Percentiles rank a stretch among this genome's conserved stretches.
Conservation (phyloP, 2,113 vertebrate species). For the Scophthalmus maximus region DNA sequence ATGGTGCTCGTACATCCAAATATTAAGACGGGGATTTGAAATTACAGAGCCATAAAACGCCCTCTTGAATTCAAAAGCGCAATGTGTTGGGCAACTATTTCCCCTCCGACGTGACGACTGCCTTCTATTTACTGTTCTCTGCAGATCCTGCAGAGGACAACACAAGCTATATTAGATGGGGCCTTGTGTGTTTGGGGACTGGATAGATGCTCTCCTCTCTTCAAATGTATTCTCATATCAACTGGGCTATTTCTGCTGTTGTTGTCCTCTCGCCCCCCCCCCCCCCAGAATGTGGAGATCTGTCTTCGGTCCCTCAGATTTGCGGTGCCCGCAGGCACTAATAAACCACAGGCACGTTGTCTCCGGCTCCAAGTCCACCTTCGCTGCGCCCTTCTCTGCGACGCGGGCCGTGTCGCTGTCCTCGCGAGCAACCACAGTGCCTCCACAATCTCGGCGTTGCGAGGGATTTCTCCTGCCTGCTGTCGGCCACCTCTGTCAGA, state of each 20-base stretch:
- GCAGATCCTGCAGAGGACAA: slow-evolving; percentile 25
- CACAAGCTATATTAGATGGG: slow-evolving; percentile 37
- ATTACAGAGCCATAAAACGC: slow-evolving; percentile 6
- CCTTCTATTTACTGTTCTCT: slow-evolving; percentile 27
- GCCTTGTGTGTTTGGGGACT: slow-evolving; percentile 47
- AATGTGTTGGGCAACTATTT: background rate
- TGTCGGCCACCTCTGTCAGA: slow-evolving; percentile 38
- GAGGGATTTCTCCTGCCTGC: slow-evolving; percentile 44
- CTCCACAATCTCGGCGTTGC: slow-evolving; percentile 53
- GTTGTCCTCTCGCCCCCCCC: slow-evolving; percentile 17
- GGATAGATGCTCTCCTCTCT: slow-evolving; percentile 33
- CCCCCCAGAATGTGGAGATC: slow-evolving; percentile 52
- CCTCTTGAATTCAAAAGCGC: slow-evolving; percentile 16
- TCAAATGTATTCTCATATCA: slow-evolving; percentile 52
- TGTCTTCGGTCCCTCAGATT: slow-evolving; percentile 48
- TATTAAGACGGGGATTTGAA: slow-evolving; percentile 13
- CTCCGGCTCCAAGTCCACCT: slow-evolving; percentile 56
- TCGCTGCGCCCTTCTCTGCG: slow-evolving; percentile 57
- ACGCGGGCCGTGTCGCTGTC: slow-evolving; percentile 69
- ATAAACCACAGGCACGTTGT: slow-evolving; percentile 70
- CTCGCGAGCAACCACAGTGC: slow-evolving; percentile 54
- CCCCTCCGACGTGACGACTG: background rate
- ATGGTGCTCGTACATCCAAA: background rate
- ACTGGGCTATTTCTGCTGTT: slow-evolving; percentile 33
- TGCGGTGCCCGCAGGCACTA: slow-evolving; percentile 57